phyloP scores from a whole-genome alignment of 2,888 invertebrate species.

The Dorcus parallelipipedus region DNA sequence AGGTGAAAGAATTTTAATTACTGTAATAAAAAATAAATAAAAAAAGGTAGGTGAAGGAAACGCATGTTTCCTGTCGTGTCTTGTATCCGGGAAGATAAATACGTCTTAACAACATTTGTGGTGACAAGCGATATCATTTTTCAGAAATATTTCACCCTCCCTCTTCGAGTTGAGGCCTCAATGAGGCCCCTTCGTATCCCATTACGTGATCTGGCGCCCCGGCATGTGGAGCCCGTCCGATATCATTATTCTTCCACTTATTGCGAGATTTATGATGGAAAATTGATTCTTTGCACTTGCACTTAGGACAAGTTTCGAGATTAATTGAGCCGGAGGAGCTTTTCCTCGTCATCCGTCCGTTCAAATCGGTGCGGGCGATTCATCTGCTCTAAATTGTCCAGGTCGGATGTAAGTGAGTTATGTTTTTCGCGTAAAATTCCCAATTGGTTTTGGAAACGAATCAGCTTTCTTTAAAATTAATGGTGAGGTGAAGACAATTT shows the following conservation, averaged over 20 bases:
- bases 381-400: no score
- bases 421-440: no score
- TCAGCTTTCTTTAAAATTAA: no score
- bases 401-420: no score
- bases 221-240: conserved; percentile 16
- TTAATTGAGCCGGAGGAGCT: no score
- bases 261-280: conserved; percentile 16
- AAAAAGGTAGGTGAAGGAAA: conserved; percentile 12
- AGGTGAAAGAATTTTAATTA: no score
- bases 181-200: conserved; percentile 11
- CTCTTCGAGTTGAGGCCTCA: conserved; percentile 1
- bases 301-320: neutral
- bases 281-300: conserved; percentile 14
- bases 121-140: conserved; percentile 27
- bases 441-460: no score
- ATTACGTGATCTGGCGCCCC: conserved; percentile 15
- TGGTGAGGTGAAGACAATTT: no score
- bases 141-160: conserved; percentile 20
- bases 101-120: conserved; percentile 17
- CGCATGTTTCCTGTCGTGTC: conserved; percentile 11
- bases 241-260: conserved; percentile 18
- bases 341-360: no score
- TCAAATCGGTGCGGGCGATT: no score
- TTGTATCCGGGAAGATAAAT: conserved; percentile 17
- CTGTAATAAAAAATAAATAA: neutral